Percentiles rank a stretch among this genome's conserved stretches.
Evolutionary conservation across 2,797 vertebrate species (phyloP).

Genomic region (Sebastes nivosus): DNA sequence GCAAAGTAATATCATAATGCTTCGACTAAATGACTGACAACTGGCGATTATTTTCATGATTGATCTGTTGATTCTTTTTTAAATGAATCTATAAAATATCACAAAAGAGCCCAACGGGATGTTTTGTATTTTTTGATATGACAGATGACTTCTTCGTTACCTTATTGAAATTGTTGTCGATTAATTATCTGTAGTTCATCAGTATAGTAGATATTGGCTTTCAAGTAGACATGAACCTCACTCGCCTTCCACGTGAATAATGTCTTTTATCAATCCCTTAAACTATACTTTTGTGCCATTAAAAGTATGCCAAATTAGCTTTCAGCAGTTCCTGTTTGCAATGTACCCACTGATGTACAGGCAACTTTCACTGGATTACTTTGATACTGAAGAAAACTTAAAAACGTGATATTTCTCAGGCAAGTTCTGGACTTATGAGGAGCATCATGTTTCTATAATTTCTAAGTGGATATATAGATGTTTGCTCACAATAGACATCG

Average conservation of each 20-base stretch:
- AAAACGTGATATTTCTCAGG: background rate
- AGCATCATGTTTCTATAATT: background rate
- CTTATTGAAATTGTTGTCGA: background rate
- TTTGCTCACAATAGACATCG: background rate
- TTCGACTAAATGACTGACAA: background rate
- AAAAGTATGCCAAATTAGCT: background rate
- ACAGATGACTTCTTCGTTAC: too few species aligned
- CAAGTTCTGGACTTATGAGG: background rate
- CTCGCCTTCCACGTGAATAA: background rate
- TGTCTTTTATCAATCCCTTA: background rate
- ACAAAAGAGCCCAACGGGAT: background rate
- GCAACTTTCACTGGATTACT: background rate
- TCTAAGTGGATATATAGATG: background rate
- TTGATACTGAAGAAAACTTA: background rate
- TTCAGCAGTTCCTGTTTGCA: background rate
- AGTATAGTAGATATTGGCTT: slow-evolving; percentile 2
- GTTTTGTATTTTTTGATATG: too few species aligned
- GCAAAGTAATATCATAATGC: background rate
- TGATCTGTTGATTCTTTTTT: background rate
- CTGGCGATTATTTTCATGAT: background rate
- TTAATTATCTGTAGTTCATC: background rate
- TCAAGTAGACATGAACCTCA: background rate
- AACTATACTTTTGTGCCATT: background rate
- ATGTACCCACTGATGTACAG: background rate
- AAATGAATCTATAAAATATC: background rate